Evolutionary conservation across 2,888 invertebrate genomes (phyloP), one percentile per base, ranked within the genome.

Genomic region (Troglohyphantes excavatus): DNA sequence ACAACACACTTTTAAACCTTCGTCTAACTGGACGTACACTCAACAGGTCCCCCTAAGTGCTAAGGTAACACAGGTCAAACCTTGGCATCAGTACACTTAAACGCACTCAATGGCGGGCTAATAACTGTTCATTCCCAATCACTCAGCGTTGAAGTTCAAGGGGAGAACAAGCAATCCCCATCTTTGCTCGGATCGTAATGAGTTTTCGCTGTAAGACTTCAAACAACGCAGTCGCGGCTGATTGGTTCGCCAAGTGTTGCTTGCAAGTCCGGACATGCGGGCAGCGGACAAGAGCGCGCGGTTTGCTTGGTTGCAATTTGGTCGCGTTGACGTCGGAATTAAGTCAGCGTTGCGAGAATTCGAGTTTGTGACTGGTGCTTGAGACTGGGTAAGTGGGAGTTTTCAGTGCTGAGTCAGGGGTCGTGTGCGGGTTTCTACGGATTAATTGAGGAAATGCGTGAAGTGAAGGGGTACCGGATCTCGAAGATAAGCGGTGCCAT

Each of bases 151-250:
- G 29, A 63, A 87, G 53, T 87, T 81, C n/a, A n/a, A n/a, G 65
- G 75, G 76, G 88, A 67, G 82, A 65, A 39, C 67, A 81, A 81
- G 75, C 87, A 88, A 88, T 75, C 67, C 29, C 70, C 67, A 67
- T 43, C 68, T 82, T 82, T 75, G 46, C 68, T 67, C 67, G 17
- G 17, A 33, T 43, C 23, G 75, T 89, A 89, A 89, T 89, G 88
- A 89, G 88, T 89, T 89, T 89, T 82, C 88, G 68, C 39, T 89
- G 82, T 89, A 68, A 82, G 88, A 89, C 88, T 82, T 89, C 88
- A 89, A 81, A 82, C 75, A 61, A 26, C 76, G 46, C 9, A 33
- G 43, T 43, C 46, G 43, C 23, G 23, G 61, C 76, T 89, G 70
- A 82, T 83, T 75, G 39, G 81, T 59, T 75, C 19, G 73, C 73